Conservation (phyloP, 1,140 invertebrate genomes). For the Mizuhopecten yessoensis region DNA sequence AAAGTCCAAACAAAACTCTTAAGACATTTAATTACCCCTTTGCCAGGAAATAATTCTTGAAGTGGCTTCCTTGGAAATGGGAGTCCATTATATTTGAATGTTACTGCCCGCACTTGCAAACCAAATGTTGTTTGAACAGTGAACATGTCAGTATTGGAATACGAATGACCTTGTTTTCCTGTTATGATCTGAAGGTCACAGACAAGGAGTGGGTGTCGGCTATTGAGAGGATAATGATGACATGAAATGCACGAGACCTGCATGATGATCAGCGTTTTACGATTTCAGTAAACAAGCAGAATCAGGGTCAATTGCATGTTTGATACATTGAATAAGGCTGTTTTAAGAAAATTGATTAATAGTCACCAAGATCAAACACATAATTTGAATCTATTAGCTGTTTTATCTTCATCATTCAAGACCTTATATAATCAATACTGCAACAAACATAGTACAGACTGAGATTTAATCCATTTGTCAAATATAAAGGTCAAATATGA, state of each 20-base stretch:
- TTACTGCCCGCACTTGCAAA: not conserved
- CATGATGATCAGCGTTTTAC: not conserved
- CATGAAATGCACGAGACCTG: not conserved
- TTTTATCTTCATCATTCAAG: too few relatives aligned
- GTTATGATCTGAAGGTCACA: not conserved
- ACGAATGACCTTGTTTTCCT: not conserved
- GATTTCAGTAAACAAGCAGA: not conserved
- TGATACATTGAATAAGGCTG: not conserved
- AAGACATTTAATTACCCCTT: not conserved
- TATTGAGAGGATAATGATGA: not conserved
- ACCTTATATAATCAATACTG: not conserved
- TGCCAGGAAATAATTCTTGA: not conserved
- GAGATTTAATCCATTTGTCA: not conserved
- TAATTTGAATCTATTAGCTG: not conserved
- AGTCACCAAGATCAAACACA: not conserved
- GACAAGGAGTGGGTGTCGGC: not conserved
- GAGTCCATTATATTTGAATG: constrained; percentile 2
- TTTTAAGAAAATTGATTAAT: not conserved
- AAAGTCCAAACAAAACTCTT: not conserved
- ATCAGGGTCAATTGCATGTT: not conserved
- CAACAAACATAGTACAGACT: not conserved
- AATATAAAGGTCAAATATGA: not conserved
- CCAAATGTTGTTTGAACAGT: constrained; percentile 34
- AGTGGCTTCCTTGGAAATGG: not conserved
- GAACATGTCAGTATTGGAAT: not conserved